Evolutionary conservation across 2,888 invertebrate species (phyloP), one percentile per base, ranked within the genome.

Genomic region (Mimachlamys varia): DNA sequence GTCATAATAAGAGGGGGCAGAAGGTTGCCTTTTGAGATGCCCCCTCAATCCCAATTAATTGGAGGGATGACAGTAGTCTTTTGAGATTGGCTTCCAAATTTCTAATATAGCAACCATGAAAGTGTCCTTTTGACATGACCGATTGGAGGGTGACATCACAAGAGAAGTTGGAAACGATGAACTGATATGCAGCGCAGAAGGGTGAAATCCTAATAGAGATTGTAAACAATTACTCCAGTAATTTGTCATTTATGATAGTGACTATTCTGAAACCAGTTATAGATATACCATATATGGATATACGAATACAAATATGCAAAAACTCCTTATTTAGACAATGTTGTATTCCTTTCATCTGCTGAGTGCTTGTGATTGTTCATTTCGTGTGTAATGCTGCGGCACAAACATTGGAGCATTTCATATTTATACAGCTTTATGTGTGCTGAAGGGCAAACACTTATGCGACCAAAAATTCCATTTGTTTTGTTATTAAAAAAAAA

Each of bases 401-500:
- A 58, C 19, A 58, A 58, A 33, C 7, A 33, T 76, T 27, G 76
- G 27, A 76, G 76, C 76, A 76, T 76, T 76, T 76, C 27, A 15
- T 76, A 76, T 76, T 76, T 12, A 76, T 22, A 76, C 33, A 76
- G 76, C 76, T 76, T 76, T 33, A 33, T 33, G 33, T 76, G 27
- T 17, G 33, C 76, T 33, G 76, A 76, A 76, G 76, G 33, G 76
- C 33, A 76, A 33, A 44, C 27, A 76, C 76, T 12, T 76, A 76
- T 76, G 76, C 33, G 33, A 76, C 76, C 76, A 76, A 76, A 76
- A 76, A 33, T 76, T 76, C 33, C 76, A 12, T 76, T 27, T 76
- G 2, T 33, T 22, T 33, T 76, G 27, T 19, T n/a, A 62, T 62
- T 62, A 62, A n/a, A n/a, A n/a, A 62, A 62, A 33, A 76, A 76